Percentiles rank a stretch among this genome's conserved stretches.
Evolutionary conservation across 2,888 invertebrate species (phyloP).

Genomic region (Stratiomys singularior): DNA sequence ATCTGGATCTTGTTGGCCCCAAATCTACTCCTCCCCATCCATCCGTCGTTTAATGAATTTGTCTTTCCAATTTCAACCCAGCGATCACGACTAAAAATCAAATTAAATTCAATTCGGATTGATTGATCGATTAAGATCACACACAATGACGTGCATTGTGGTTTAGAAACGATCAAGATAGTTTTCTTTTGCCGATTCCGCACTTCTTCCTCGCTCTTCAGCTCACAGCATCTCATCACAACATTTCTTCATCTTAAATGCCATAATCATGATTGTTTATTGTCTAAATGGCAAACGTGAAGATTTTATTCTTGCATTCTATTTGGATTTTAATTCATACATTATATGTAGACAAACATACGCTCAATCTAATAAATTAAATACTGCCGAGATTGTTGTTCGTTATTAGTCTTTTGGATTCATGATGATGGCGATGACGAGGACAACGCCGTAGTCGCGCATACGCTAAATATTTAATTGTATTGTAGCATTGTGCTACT

Average conservation of each 20-base stretch:
- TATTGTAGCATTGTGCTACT: not conserved
- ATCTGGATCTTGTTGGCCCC: too few species aligned
- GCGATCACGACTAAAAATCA: not conserved
- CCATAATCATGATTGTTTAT: not conserved
- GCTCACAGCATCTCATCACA: too few species aligned
- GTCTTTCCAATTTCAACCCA: not conserved
- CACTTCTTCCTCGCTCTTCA: not conserved
- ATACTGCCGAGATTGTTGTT: too few species aligned
- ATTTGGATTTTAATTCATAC: not conserved
- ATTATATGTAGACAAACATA: not conserved
- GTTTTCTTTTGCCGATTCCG: not conserved
- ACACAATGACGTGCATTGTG: not conserved
- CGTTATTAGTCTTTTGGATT: not conserved
- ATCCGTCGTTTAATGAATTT: not conserved
- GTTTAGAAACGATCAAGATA: not conserved
- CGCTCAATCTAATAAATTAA: not conserved
- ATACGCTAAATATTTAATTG: too few species aligned
- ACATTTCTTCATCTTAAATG: not conserved
- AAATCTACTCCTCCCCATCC: too few species aligned
- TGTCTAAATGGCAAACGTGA: conserved; percentile 8
- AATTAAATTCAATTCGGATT: not conserved
- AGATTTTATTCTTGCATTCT: not conserved
- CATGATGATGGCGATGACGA: not conserved
- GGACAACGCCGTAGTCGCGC: not conserved
- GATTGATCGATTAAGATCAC: conserved; percentile 6